Conservation (phyloP, 2,797 vertebrate species). For the Schizopygopsis pylzovi region DNA sequence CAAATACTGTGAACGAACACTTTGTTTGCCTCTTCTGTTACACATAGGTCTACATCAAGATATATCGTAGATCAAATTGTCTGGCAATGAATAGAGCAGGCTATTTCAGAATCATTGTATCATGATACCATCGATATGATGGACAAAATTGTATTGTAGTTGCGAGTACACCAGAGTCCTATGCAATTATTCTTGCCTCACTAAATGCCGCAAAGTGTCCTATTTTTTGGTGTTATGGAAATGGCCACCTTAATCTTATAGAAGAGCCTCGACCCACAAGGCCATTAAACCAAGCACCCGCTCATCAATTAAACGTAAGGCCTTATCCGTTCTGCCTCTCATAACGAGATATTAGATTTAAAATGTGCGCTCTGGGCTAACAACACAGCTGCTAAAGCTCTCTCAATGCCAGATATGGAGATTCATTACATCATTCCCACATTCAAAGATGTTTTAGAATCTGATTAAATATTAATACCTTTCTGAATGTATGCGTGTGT, state of each 20-base stretch:
- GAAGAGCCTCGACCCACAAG: background rate
- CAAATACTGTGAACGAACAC: no score
- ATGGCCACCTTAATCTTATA: background rate
- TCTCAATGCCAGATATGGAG: slow-evolving; percentile 31
- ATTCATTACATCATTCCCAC: slow-evolving; percentile 32
- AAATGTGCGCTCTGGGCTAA: slow-evolving; percentile 31
- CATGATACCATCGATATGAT: no score
- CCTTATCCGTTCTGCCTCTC: background rate
- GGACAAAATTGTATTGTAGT: no score
- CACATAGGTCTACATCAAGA: no score
- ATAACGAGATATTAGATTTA: slow-evolving; percentile 22
- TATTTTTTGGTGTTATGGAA: no score
- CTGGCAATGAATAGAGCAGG: no score
- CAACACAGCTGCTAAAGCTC: slow-evolving; percentile 35
- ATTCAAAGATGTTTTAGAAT: slow-evolving; percentile 31
- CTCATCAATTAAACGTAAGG: slow-evolving; percentile 32
- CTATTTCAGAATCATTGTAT: no score
- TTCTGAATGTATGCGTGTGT: background rate
- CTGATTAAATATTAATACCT: slow-evolving; percentile 52
- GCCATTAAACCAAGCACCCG: slow-evolving; percentile 6
- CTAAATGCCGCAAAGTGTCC: no score
- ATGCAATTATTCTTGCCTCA: no score
- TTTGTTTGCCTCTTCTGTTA: no score
- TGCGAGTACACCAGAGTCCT: no score
- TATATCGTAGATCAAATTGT: no score